Base-by-base conservation (phyloP, 2,113 vertebrate genomes). In the Phalacrocorax pelagicus region DNA sequence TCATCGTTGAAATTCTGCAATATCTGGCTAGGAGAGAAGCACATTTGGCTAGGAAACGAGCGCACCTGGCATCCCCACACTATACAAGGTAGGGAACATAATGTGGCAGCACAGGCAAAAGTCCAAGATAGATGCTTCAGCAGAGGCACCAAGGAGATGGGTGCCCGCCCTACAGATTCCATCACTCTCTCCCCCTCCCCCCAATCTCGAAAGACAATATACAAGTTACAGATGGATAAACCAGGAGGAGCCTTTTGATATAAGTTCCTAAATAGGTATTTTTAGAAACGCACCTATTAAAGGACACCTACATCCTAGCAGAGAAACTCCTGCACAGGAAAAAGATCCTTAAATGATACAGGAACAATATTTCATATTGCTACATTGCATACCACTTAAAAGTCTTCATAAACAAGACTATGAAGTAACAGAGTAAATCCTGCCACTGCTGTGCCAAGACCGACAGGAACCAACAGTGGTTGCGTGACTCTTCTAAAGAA, bases 61-160 rank as follows among this genome's bases (percentile, higher is more conserved):
- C 2, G 6, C 23, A 13, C 30, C 17, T 12, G 34, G 61, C 2
- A 0, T 71, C 63, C 44, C 32, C 20, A 6, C 1, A 1, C 44
- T 29, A 1, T 6, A 16, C 17, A 54, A 36, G 38, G n/a, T 0
- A 78, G 81, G 22, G 27, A 90, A 34, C 8, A 36, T 54, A n/a
- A 27, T 1, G 34, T 2, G 21, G 27, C 5, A 5, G 42, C 66
- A 36, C 24, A 54, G 69, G 26, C 21, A 23, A 24, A 71, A 85
- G 52, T 44, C 38, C 38, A 59, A 38, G 55, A 67, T 3, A 15
- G 29, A 23, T 27, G 32, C 59, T 66, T 67, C 52, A 66, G 72
- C 49, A 73, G 62, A 73, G 55, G 80, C 12, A 0, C 16, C 5
- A 3, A 55, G 36, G 34, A 75, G 46, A 9, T n/a, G 32, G 58